phyloP scores from a whole-genome alignment of 2,113 vertebrate species.

The Phalacrocorax carbo region DNA sequence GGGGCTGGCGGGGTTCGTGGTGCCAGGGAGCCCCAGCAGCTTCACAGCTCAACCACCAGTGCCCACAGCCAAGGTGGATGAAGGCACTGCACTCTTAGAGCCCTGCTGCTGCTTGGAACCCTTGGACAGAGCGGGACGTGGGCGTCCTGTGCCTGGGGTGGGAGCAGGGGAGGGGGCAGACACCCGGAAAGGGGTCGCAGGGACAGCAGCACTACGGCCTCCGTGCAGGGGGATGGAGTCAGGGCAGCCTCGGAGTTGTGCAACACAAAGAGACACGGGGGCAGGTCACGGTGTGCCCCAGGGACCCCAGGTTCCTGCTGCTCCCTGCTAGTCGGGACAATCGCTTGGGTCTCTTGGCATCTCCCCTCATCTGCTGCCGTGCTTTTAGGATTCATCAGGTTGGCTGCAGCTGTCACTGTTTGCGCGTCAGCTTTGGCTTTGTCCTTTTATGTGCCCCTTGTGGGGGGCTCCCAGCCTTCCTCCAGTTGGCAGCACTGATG shows the following conservation, averaged over 20 bases:
- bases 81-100: too few relatives aligned
- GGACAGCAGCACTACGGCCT: not conserved
- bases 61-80: not conserved
- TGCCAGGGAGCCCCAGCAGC: not conserved
- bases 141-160: not conserved
- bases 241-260: rapidly evolving
- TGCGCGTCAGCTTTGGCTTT: not conserved
- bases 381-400: too few relatives aligned
- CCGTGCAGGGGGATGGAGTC: not conserved
- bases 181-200: rapidly evolving
- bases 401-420: not conserved
- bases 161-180: not conserved
- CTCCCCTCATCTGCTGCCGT: not conserved
- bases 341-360: not conserved
- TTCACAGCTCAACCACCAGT: not conserved
- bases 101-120: not conserved
- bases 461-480: not conserved
- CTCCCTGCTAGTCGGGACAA: rapidly evolving
- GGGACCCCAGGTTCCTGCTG: not conserved
- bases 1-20: not conserved
- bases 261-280: not conserved
- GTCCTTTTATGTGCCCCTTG: not conserved
- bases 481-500: not conserved
- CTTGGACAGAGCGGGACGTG: rapidly evolving
- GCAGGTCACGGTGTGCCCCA: not conserved